Percentiles rank a stretch among this genome's conserved stretches.
Conservation (phyloP, 2,113 vertebrate genomes). For the Etheostoma cragini region DNA sequence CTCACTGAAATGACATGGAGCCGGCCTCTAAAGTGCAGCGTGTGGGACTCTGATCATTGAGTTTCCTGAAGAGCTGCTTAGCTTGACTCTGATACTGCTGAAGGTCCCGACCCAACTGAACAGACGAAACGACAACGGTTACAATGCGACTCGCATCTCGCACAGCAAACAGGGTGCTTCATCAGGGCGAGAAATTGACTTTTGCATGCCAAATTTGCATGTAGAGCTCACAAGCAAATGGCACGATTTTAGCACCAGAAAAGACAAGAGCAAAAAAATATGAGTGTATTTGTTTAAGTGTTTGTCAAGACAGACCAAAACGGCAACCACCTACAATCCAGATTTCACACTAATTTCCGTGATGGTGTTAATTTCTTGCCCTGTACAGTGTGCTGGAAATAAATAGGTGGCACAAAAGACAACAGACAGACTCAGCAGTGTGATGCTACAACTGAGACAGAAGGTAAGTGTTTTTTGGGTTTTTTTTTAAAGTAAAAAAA, state of each 20-base stretch:
- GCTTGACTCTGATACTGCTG: slow-evolving; percentile 99
- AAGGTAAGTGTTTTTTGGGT: too few relatives aligned
- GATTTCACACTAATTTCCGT: neutral
- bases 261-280: neutral
- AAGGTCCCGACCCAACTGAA: slow-evolving; percentile 94
- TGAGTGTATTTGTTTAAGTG: neutral
- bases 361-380: slow-evolving; percentile 24
- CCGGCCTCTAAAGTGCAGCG: slow-evolving; percentile 97
- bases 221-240: neutral
- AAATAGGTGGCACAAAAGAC: neutral
- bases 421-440: slow-evolving; percentile 30
- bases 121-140: slow-evolving; percentile 23
- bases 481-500: neutral
- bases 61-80: slow-evolving; percentile 96
- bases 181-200: slow-evolving; percentile 4
- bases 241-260: neutral
- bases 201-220: neutral
- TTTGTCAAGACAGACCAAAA: slow-evolving; percentile 21
- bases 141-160: neutral
- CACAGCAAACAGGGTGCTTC: neutral
- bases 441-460: slow-evolving; percentile 33
- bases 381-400: slow-evolving; percentile 18
- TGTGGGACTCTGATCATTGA: slow-evolving; percentile 96
- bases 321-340: neutral
- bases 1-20: slow-evolving; percentile 97